Conservation (phyloP, 2,113 vertebrate species). For the Tricholaema leucomelas region DNA sequence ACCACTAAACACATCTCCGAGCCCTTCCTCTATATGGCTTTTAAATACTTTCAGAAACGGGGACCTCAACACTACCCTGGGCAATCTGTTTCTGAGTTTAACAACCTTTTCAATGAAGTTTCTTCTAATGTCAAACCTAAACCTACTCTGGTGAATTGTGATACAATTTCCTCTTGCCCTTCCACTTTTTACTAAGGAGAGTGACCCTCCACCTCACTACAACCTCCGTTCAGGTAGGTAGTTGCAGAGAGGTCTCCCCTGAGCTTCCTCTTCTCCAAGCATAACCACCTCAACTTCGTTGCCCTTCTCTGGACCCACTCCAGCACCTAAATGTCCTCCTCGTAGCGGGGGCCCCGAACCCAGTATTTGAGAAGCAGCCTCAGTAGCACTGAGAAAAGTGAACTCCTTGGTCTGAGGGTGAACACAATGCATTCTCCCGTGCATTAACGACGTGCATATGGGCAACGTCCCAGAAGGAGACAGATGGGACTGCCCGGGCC, state of each 20-base stretch:
- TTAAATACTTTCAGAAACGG: no score
- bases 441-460: not conserved
- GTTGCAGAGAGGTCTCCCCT: not conserved
- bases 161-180: not conserved
- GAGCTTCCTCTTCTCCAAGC: not conserved
- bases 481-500: not conserved
- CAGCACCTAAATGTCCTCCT: not conserved
- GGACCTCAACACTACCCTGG: no score
- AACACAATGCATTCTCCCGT: accelerated
- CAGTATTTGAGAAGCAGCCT: not conserved
- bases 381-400: not conserved
- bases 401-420: accelerated
- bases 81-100: no score
- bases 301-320: not conserved
- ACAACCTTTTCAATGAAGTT: no score
- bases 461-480: no score
- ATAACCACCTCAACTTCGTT: not conserved
- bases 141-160: not conserved
- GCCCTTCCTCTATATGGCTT: no score
- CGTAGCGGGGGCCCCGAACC: not conserved
- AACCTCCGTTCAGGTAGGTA: not conserved
- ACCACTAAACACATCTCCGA: no score
- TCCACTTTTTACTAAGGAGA: not conserved
- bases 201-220: not conserved
- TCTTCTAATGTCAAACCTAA: not conserved